Evolutionary conservation across 1,140 invertebrate species (phyloP).

Genomic region (Bombus picipes): DNA sequence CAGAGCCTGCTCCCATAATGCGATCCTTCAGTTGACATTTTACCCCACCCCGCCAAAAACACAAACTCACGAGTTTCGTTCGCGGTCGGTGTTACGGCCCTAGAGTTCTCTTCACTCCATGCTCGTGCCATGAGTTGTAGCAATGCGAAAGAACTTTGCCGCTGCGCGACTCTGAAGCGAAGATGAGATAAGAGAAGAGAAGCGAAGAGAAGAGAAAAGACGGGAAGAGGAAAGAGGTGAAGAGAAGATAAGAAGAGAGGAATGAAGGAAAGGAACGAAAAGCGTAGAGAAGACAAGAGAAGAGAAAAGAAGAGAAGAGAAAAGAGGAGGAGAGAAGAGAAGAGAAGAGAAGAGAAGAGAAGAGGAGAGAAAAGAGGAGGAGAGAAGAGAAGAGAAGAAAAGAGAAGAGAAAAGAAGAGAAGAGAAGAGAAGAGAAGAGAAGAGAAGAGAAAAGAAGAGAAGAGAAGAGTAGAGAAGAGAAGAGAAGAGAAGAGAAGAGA

Average conservation of each 20-base stretch:
- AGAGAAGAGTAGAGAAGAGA: neutral
- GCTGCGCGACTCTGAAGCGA: too few species aligned
- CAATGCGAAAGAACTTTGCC: conserved; percentile 12
- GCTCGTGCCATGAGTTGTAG: conserved; percentile 42
- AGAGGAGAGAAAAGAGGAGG: neutral
- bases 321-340: conserved; percentile 4
- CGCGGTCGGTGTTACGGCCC: conserved; percentile 45
- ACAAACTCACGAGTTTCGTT: conserved; percentile 27
- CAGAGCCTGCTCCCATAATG: neutral
- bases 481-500: conserved; percentile 6
- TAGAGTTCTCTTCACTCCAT: conserved; percentile 39
- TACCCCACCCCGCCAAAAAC: neutral
- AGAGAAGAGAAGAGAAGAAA: neutral
- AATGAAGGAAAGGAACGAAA: conserved; percentile 9
- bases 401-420: neutral
- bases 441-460: neutral
- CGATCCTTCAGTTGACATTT: conserved; percentile 18
- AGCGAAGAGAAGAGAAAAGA: neutral
- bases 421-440: neutral
- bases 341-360: conserved; percentile 3
- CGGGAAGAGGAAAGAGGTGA: conserved; percentile 4
- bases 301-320: neutral
- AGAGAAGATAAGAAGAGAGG: neutral
- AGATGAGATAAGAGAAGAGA: neutral
- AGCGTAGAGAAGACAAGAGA: neutral